Percentiles rank a stretch among this genome's conserved stretches.
Evolutionary conservation across 2,113 vertebrate genomes (phyloP).

Genomic region (Tetrax tetrax): DNA sequence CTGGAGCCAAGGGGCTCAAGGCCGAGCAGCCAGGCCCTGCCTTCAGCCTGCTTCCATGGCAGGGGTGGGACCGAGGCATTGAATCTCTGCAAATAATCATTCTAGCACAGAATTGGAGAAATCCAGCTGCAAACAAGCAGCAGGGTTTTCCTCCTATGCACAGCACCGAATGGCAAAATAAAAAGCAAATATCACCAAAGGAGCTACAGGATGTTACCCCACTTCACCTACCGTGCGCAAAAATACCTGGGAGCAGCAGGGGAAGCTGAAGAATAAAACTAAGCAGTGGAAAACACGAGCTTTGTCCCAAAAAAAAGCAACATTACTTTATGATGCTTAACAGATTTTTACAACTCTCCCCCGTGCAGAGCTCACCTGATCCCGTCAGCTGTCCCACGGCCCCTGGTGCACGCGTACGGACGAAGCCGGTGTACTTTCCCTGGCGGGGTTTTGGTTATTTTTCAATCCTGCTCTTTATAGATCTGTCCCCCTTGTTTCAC

Average conservation of each 20-base stretch:
- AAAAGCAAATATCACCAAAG: not conserved
- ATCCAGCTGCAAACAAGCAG: not conserved
- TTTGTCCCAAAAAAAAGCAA: not conserved
- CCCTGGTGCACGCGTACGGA: conserved; percentile 30
- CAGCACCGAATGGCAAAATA: not conserved
- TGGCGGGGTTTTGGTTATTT: conserved; percentile 29
- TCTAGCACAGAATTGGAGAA: not conserved
- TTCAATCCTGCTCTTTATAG: conserved; percentile 11
- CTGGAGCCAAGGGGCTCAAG: accelerated
- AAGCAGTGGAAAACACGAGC: not conserved
- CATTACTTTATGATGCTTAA: not conserved
- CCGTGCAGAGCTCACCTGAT: conserved; percentile 75
- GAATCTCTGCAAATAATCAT: not conserved
- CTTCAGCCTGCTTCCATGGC: not conserved
- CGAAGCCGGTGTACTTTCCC: conserved; percentile 21
- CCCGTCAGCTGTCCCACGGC: conserved; percentile 61
- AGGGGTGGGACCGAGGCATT: not conserved
- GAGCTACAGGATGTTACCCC: not conserved
- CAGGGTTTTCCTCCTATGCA: not conserved
- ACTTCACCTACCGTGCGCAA: not conserved
- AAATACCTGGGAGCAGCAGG: not conserved
- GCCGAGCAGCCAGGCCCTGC: not conserved
- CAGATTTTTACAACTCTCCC: not conserved
- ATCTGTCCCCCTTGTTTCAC: not conserved
- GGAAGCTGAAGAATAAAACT: not conserved